Evolutionary conservation across 2,888 invertebrate species (phyloP), one percentile per base, ranked within the genome.

Genomic region (Napeogenes sylphis): DNA sequence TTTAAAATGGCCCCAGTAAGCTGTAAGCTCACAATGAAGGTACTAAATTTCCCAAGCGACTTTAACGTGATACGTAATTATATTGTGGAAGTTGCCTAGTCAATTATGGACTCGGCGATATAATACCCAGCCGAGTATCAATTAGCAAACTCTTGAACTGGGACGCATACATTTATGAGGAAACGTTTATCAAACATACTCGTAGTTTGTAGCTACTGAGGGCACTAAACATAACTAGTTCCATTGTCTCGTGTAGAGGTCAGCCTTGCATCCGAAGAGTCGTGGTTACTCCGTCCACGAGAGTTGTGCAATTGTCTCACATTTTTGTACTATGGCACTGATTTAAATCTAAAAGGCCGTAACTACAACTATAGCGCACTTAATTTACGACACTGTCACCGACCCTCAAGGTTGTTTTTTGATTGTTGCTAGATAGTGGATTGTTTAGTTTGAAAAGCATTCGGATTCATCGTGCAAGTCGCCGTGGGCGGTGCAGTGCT

Each of bases 251-350:
- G 68, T 68, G 66, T 63, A 70, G 73, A 72, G 80, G 80, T 80
- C 80, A 79, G 72, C 72, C 69, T 69, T 69, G 75, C 74, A 58
- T 64, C 58, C 70, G 73, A 70, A 73, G 73, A 81, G 77, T 79
- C 79, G 77, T 77, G 81, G 81, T 79, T 77, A 80, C 76, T 81
- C 77, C 73, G 75, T 77, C 76, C 56, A 74, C 77, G 78, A 79
- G 78, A 76, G 80, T 83, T 80, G 79, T 83, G 81, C 86, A 84
- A 86, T 87, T 86, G 85, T 87, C 85, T 85, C 82, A 84, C 86
- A 86, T 87, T 87, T 88, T 87, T 87, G 81, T 80, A 72, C 73
- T 72, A 70, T 74, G 73, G 63, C 65, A 21, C 55, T 59, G 35
- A 6, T 64, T 8, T 21, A 45, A 45, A n/a, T 10, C 33, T 56